Evolutionary conservation across 1,140 invertebrate genomes (phyloP).

Genomic region (Drosophila tristis): DNA sequence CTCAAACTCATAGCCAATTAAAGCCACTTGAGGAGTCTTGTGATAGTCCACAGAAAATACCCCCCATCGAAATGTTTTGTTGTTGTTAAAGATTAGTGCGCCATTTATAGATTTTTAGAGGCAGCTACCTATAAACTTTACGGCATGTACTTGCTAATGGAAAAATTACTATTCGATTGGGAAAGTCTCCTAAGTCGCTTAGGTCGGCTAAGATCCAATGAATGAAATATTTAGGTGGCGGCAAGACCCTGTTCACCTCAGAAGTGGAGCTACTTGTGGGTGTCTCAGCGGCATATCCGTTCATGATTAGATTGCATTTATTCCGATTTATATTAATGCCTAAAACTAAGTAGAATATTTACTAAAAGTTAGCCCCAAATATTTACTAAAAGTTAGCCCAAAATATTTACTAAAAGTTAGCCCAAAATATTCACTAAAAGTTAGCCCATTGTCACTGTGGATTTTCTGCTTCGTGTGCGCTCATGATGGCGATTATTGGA

Average conservation of each 20-base stretch:
- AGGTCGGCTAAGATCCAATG: constrained; percentile 9
- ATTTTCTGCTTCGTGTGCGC: constrained; percentile 38
- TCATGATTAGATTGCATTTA: constrained; percentile 22
- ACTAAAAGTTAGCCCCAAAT: background rate
- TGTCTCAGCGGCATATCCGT: constrained; percentile 20
- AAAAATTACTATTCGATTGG: constrained; percentile 24
- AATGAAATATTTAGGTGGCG: background rate
- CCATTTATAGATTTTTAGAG: constrained; percentile 30
- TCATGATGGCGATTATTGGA: constrained; percentile 84
- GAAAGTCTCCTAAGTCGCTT: background rate
- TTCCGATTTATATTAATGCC: constrained; percentile 8
- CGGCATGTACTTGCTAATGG: background rate
- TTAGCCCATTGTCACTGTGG: constrained; percentile 1
- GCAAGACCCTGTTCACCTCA: constrained; percentile 8
- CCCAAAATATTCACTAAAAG: background rate
- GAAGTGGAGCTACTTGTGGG: constrained; percentile 15
- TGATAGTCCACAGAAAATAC: constrained; percentile 20
- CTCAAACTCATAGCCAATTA: constrained; percentile 33
- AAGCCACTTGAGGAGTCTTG: constrained; percentile 17
- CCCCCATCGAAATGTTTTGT: constrained; percentile 1
- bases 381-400: background rate
- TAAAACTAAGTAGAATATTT: background rate
- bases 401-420: background rate
- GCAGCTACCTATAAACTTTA: constrained; percentile 13
- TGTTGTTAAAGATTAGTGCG: background rate